Base-by-base conservation (phyloP, 1,140 invertebrate genomes). In the Sweltsa coloradensis region DNA sequence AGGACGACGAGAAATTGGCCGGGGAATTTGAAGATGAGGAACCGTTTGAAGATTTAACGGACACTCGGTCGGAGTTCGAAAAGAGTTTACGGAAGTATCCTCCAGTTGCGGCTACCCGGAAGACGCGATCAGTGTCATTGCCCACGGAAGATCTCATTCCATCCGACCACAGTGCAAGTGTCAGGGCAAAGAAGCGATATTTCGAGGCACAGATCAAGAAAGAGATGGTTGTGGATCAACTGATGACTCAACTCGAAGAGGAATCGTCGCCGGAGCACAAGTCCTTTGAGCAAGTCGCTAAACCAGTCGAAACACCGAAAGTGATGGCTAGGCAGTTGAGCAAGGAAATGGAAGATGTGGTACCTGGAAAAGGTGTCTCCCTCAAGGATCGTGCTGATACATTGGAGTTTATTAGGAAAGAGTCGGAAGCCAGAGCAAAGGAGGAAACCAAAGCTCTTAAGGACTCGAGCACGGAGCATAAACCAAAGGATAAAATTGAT, bases 201-300 rank as follows among this genome's bases (percentile, higher is more conserved):
- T 70, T 66, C 53, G 69, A 71, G 57, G 60, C 63, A 51, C 68
- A 69, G 58, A 68, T 68, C 5, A 67, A 65, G 50, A 66, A 70
- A 53, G 68, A 69, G 55, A 63, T 69, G 57, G 64, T 68, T 7
- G 64, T 66, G 45, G 65, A 68, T 49, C 64, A 71, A 45, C 54
- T 71, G 14, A 62, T 63, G 49, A 59, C 57, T 16, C 67, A 69
- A 52, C 50, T 62, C 19, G 67, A 68, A 55, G 69, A 72, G 58
- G 69, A 71, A 55, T 49, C 57, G n/a, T 68, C 68, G 1, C 70
- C 68, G 5, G 70, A 73, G 57, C 61, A 62, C 54, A 68, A 68
- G 55, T 54, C 56, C 18, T 49, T 59, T 44, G 40, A 26, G 21
- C 49, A 43, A 9, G 14, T 27, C 13, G 13, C 31, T 16, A 27